Percentiles rank a stretch among this genome's conserved stretches.
Conservation (phyloP, 2,113 vertebrate species). For the Cephalopholis sonnerati region DNA sequence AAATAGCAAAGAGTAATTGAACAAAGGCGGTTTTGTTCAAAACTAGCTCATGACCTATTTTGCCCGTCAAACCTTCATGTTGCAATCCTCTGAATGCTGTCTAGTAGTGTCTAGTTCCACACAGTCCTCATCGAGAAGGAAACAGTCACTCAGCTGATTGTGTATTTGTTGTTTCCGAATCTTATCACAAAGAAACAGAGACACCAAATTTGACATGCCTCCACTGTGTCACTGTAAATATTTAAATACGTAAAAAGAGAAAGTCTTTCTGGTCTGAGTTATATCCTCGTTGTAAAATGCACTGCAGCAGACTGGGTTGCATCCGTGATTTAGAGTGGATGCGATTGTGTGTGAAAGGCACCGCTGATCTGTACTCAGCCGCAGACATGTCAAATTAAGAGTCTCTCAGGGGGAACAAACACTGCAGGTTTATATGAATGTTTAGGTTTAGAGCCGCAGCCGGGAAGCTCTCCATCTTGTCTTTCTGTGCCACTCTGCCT, state of each 20-base stretch:
- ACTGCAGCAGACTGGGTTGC: background rate
- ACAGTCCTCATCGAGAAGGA: background rate
- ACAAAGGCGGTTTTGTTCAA: constrained; percentile 28
- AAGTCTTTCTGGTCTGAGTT: background rate
- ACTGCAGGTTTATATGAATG: constrained; percentile 9
- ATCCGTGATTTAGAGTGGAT: constrained; percentile 5
- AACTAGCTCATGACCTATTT: constrained; percentile 35
- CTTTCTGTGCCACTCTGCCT: constrained; percentile 2
- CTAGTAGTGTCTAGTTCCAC: background rate
- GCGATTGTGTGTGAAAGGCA: constrained; percentile 18
- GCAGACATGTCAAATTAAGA: constrained; percentile 42
- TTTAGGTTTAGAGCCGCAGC: background rate
- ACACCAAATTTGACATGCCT: background rate
- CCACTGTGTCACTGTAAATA: constrained; percentile 5
- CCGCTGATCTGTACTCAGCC: background rate
- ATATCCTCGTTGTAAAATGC: background rate
- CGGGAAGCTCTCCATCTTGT: constrained; percentile 1
- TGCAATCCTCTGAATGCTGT: background rate
- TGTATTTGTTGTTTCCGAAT: background rate
- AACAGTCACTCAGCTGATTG: background rate
- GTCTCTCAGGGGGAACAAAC: background rate
- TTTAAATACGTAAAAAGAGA: background rate
- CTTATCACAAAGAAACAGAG: constrained; percentile 11
- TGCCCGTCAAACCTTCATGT: background rate
- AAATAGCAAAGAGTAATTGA: constrained; percentile 47